Percentiles rank a stretch among this genome's conserved stretches.
Conservation (phyloP, 2,797 vertebrate genomes). For the Triplophysa bombifrons region DNA sequence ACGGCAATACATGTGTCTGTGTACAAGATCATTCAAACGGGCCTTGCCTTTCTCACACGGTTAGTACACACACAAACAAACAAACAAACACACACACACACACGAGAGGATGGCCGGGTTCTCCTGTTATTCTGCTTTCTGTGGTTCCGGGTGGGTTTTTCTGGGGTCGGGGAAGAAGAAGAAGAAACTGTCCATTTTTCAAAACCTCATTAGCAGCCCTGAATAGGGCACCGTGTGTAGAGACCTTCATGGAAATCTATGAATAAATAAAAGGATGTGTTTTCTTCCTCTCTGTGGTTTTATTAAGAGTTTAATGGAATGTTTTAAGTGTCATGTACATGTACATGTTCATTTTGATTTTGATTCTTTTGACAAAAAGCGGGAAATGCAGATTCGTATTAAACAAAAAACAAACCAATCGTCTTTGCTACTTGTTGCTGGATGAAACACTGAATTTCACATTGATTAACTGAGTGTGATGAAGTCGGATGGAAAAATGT, state of each 20-base stretch:
- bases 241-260: conserved; percentile 56
- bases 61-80: conserved; percentile 54
- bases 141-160: conserved; percentile 50
- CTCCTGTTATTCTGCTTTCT: conserved; percentile 33
- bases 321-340: conserved; percentile 89
- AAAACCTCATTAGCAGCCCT: conserved; percentile 52
- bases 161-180: conserved; percentile 33
- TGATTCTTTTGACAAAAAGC: conserved; percentile 71
- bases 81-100: conserved; percentile 21
- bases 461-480: conserved; percentile 79
- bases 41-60: conserved; percentile 59
- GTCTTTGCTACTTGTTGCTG: conserved; percentile 81
- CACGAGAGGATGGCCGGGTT: conserved; percentile 50
- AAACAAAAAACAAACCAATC: conserved; percentile 34
- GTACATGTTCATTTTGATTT: conserved; percentile 91
- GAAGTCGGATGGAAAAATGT: conserved; percentile 79
- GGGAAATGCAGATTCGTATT: conserved; percentile 43
- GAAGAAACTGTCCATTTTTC: conserved; percentile 55
- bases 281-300: conserved; percentile 79
- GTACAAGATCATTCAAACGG: conserved; percentile 80
- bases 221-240: conserved; percentile 53
- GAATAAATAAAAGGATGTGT: conserved; percentile 56
- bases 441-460: conserved; percentile 80
- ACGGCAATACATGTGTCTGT: conserved; percentile 75
- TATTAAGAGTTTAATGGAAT: conserved; percentile 86